These are phyloP conservation scores for Plecturocebus donacophilus DNA, from an alignment of 2,113 vertebrate species.

Conservation along the genomic window DNA sequence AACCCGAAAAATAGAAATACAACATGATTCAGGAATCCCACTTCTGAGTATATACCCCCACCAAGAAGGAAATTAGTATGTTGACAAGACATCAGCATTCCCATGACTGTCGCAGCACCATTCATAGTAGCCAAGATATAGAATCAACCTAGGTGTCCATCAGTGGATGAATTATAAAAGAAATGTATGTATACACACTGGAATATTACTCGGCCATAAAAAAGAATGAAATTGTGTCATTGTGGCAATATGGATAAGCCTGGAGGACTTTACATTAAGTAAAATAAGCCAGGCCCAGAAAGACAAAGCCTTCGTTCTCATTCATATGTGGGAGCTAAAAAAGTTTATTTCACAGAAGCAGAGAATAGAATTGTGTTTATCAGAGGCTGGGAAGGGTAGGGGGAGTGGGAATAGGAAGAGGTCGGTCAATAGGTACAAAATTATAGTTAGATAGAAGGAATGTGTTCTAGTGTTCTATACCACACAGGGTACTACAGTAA, in stretches of 20 bases:
- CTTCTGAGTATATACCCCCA: not conserved
- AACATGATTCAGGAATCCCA: not conserved
- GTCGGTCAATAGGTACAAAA: not conserved
- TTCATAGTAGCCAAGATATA: not conserved
- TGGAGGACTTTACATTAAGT: not conserved
- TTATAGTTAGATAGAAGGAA: not conserved
- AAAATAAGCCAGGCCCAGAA: not conserved
- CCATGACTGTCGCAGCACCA: not conserved
- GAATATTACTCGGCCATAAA: not conserved
- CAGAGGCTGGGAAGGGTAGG: not conserved
- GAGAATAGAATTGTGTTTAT: not conserved
- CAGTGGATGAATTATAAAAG: not conserved
- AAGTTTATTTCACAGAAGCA: not conserved
- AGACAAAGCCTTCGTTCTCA: not conserved
- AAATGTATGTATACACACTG: not conserved
- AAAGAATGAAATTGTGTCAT: not conserved
- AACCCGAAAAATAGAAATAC: not conserved
- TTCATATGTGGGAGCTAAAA: not conserved
- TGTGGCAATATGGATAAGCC: not conserved
- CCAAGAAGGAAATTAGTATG: not conserved
- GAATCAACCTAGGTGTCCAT: not conserved
- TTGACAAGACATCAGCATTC: not conserved
- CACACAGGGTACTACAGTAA: not conserved
- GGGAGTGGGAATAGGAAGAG: not conserved
- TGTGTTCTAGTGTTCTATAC: not conserved